A percentile compares a stretch with the other conserved stretches of the same genome.
These are phyloP conservation scores for Grantiella picta DNA, from an alignment of 2,113 vertebrate genomes.

Conservation along the genomic window DNA sequence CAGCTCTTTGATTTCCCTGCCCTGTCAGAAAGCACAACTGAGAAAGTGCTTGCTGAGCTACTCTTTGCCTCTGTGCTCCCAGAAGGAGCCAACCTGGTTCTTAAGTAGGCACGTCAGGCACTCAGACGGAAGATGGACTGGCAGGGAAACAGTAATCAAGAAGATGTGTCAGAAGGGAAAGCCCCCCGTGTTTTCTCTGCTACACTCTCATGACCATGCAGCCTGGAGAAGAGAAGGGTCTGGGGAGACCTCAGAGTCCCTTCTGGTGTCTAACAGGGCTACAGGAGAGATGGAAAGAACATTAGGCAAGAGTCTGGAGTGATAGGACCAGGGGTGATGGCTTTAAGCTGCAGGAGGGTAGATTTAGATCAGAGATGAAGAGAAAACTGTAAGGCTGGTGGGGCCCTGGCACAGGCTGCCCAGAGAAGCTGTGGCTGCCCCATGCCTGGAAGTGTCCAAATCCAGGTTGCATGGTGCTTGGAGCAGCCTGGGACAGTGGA, in stretches of 20 bases:
- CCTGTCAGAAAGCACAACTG: not conserved
- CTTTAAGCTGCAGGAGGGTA: not conserved
- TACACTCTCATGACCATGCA: not conserved
- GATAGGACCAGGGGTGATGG: not conserved
- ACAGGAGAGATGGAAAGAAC: not conserved
- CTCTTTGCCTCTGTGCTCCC: not conserved
- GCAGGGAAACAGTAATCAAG: not conserved
- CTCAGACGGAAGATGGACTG: not conserved
- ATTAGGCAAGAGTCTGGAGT: not conserved
- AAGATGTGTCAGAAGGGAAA: not conserved
- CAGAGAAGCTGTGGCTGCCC: not conserved
- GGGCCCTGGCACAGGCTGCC: not conserved
- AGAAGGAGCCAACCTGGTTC: not conserved
- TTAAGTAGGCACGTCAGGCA: not conserved
- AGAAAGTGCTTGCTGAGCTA: not conserved
- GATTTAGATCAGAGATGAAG: not conserved
- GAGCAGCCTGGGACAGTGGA: not conserved
- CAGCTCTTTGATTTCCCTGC: not conserved
- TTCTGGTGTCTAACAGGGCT: not conserved
- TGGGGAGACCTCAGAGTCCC: not conserved
- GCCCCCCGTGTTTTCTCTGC: not conserved
- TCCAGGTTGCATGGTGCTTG: not conserved
- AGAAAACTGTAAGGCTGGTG: not conserved
- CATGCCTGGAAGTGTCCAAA: not conserved
- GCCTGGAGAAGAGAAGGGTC: not conserved